Conservation (phyloP, 2,113 vertebrate species). For the Castor canadensis region DNA sequence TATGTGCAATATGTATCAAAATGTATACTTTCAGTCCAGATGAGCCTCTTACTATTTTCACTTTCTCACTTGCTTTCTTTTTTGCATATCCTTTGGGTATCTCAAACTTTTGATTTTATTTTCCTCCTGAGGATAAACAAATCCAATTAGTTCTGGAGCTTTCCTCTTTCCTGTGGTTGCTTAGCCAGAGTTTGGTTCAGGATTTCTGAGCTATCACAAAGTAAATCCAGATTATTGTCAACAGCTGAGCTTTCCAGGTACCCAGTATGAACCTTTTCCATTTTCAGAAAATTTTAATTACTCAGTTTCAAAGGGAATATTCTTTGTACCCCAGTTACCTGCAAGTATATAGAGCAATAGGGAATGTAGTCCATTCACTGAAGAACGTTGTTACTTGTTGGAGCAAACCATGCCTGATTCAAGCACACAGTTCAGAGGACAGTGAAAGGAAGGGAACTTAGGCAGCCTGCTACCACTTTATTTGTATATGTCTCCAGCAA, state of each 20-base stretch:
- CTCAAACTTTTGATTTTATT: neutral
- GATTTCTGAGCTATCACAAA: neutral
- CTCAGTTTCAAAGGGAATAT: neutral
- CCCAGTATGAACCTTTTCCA: neutral
- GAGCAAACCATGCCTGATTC: neutral
- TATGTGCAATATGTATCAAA: neutral
- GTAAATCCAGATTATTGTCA: neutral
- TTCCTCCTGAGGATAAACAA: neutral
- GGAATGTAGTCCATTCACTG: neutral
- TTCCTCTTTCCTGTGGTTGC: neutral
- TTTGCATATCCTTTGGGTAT: neutral
- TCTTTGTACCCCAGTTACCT: neutral
- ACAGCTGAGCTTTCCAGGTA: neutral
- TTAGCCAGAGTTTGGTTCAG: neutral
- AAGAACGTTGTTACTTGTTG: neutral
- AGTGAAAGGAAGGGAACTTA: neutral
- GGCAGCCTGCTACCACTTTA: neutral
- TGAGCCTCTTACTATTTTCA: neutral
- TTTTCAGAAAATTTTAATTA: neutral
- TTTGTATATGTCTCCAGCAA: neutral
- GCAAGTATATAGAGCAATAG: neutral
- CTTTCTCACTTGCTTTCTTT: neutral
- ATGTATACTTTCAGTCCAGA: neutral
- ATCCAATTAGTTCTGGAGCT: neutral
- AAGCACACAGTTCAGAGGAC: neutral